Evolutionary conservation across 2,888 invertebrate species (phyloP).

Genomic region (Herminia tarsipennalis): DNA sequence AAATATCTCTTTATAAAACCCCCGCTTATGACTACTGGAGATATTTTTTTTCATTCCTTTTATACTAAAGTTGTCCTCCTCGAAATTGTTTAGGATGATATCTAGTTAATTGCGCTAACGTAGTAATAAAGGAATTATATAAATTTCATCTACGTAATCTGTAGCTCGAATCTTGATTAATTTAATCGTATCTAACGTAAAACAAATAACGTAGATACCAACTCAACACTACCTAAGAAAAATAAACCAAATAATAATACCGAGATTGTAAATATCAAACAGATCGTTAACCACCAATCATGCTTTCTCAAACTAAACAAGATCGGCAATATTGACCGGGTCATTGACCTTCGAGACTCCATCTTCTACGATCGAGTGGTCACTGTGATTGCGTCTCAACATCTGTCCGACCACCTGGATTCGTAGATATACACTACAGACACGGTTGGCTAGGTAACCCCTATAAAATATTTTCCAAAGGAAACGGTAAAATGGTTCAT

Average conservation of each 20-base stretch:
- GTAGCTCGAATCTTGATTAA: too few relatives aligned
- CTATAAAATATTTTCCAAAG: slow-evolving; percentile 72
- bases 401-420: slow-evolving; percentile 40
- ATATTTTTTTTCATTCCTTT: too few relatives aligned
- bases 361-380: slow-evolving; percentile 52
- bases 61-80: too few relatives aligned
- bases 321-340: slow-evolving; percentile 36
- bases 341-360: slow-evolving; percentile 44
- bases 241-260: neutral
- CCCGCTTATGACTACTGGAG: too few relatives aligned
- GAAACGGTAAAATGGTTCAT: slow-evolving; percentile 66
- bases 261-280: slow-evolving; percentile 2
- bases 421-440: slow-evolving; percentile 12
- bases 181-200: too few relatives aligned
- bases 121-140: too few relatives aligned
- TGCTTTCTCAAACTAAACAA: slow-evolving; percentile 30
- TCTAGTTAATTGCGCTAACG: too few relatives aligned
- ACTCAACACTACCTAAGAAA: too few relatives aligned
- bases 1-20: too few relatives aligned
- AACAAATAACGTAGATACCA: too few relatives aligned
- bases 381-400: slow-evolving; percentile 53
- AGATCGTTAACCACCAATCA: slow-evolving; percentile 27
- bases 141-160: too few relatives aligned
- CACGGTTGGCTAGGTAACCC: slow-evolving; percentile 39
- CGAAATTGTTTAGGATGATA: too few relatives aligned